Percentiles rank a stretch among this genome's conserved stretches.
Evolutionary conservation across 2,113 vertebrate species (phyloP).

Genomic region (Nanorana parkeri): DNA sequence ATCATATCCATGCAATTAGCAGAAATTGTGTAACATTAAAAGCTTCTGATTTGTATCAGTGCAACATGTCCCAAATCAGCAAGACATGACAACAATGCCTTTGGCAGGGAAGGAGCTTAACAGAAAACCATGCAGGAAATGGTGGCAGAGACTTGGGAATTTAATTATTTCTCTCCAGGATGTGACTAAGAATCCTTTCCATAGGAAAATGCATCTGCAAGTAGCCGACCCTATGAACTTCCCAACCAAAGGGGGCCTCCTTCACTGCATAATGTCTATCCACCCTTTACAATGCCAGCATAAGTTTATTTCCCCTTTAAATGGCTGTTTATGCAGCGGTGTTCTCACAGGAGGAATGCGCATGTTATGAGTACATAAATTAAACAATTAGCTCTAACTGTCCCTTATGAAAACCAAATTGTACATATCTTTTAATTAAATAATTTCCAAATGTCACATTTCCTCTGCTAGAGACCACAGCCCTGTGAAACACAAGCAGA

Average conservation of each 20-base stretch:
- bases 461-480: too few relatives aligned
- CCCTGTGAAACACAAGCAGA: too few relatives aligned
- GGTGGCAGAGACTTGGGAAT: conserved; percentile 55
- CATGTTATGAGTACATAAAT: conserved; percentile 19
- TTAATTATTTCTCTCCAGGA: conserved; percentile 56
- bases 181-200: conserved; percentile 55
- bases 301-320: conserved; percentile 27
- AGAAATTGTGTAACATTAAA: neutral
- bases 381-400: conserved; percentile 18
- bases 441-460: conserved; percentile 2
- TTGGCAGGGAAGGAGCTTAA: conserved; percentile 32
- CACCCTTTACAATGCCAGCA: conserved; percentile 16
- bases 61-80: neutral
- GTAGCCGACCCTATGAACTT: conserved; percentile 47
- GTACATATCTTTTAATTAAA: conserved; percentile 1
- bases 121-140: conserved; percentile 43
- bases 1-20: conserved; percentile 1
- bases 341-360: conserved; percentile 45
- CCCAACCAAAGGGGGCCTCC: conserved; percentile 43
- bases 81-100: conserved; percentile 31
- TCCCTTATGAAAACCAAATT: conserved; percentile 6
- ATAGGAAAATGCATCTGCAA: conserved; percentile 43
- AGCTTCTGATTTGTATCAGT: conserved; percentile 5
- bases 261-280: conserved; percentile 27
- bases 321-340: neutral